A percentile compares a stretch with the other conserved stretches of the same genome.
Evolutionary conservation across 2,797 vertebrate species (phyloP).

Genomic region (Gymnoscopelus microlampas): DNA sequence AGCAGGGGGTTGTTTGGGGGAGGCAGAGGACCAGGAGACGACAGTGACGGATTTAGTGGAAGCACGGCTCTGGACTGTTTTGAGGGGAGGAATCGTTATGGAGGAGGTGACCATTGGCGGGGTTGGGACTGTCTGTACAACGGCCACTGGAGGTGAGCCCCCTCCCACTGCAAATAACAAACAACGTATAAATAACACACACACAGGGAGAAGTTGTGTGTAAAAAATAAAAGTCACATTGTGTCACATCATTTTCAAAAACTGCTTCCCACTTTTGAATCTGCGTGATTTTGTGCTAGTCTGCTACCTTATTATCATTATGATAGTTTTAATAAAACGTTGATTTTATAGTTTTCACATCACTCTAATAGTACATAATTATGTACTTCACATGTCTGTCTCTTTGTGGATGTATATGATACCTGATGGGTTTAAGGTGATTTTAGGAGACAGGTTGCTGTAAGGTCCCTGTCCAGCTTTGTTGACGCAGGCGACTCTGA

Average conservation of each 20-base stretch:
- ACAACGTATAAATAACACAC: slow-evolving; percentile 11
- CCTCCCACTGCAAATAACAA: slow-evolving; percentile 48
- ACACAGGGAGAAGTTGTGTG: background rate
- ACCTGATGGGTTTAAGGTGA: slow-evolving; percentile 84
- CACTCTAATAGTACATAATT: no score
- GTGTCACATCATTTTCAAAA: background rate
- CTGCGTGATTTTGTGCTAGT: background rate
- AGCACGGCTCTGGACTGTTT: slow-evolving; percentile 33
- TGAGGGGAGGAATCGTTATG: slow-evolving; percentile 12
- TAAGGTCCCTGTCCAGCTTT: slow-evolving; percentile 92
- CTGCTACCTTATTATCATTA: no score
- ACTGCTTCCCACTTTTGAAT: background rate
- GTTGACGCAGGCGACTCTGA: slow-evolving; percentile 91
- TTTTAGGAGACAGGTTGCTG: slow-evolving; percentile 84
- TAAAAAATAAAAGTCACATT: no score
- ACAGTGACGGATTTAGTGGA: slow-evolving; percentile 22
- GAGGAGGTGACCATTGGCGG: slow-evolving; percentile 11
- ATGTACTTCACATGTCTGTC: no score
- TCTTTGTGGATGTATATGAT: background rate
- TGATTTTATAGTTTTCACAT: no score
- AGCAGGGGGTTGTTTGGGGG: slow-evolving; percentile 24
- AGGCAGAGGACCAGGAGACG: slow-evolving; percentile 25
- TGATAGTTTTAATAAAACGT: no score
- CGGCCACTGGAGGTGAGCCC: slow-evolving; percentile 32
- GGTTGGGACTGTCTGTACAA: slow-evolving; percentile 49